These are phyloP conservation scores for Anser brachyrhynchus DNA, from an alignment of 2,113 vertebrate genomes.

Conservation along the genomic window DNA sequence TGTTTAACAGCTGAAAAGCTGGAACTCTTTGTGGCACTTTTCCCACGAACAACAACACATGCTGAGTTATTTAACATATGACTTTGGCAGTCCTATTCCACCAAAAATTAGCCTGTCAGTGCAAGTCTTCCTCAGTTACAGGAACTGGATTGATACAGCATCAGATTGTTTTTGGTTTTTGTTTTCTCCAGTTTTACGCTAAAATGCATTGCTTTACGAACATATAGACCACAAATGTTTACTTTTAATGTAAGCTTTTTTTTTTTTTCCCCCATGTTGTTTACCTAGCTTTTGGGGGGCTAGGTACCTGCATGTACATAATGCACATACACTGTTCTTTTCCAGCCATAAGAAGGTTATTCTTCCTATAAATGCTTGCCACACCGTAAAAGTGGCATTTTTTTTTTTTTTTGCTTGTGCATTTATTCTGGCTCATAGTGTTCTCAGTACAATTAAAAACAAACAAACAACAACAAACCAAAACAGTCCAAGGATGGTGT, in stretches of 20 bases:
- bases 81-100: neutral
- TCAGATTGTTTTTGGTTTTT: neutral
- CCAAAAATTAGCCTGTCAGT: neutral
- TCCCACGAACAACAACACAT: neutral
- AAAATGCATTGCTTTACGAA: neutral
- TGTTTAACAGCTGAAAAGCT: neutral
- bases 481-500: neutral
- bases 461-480: neutral
- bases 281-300: neutral
- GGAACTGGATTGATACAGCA: neutral
- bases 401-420: neutral
- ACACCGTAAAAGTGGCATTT: neutral
- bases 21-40: neutral
- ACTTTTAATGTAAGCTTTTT: neutral
- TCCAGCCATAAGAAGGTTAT: neutral
- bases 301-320: neutral
- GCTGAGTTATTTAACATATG: neutral
- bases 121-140: neutral
- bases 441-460: neutral
- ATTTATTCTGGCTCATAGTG: neutral
- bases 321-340: neutral
- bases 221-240: neutral
- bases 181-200: neutral
- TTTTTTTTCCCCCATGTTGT: neutral
- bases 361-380: neutral